Conservation (phyloP, 1,140 invertebrate species). For the Parapsyche elsis region DNA sequence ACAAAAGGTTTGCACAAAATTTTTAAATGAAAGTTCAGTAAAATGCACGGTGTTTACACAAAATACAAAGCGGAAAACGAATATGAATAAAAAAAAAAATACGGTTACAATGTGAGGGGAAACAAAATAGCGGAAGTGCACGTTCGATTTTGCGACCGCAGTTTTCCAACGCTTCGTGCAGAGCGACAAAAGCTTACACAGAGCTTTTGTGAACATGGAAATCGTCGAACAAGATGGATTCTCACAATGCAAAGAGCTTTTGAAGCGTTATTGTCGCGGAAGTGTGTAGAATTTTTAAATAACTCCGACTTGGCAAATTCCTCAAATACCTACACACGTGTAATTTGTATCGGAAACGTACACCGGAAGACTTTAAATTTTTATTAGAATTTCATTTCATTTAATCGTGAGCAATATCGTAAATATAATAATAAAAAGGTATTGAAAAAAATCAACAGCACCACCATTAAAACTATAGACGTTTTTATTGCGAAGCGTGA, state of each 20-base stretch:
- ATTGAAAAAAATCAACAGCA: not conserved
- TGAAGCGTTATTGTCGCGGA: conserved; percentile 5
- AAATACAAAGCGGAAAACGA: not conserved
- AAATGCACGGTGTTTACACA: not conserved
- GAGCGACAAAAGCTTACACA: conserved; percentile 18
- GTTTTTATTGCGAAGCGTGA: conserved; percentile 6
- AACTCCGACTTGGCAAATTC: not conserved
- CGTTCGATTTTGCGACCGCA: conserved; percentile 27
- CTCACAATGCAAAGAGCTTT: conserved; percentile 23
- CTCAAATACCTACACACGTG: too few species aligned
- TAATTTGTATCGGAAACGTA: too few species aligned
- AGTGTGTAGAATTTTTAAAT: conserved; percentile 21
- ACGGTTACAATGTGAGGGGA: not conserved
- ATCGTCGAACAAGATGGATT: conserved; percentile 26
- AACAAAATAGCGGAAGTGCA: conserved; percentile 11
- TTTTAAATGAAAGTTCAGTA: not conserved
- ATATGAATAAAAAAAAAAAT: not conserved
- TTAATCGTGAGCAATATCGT: not conserved
- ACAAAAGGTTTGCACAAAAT: too few species aligned
- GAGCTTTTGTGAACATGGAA: conserved; percentile 28
- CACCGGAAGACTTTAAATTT: too few species aligned
- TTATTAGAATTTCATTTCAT: too few species aligned
- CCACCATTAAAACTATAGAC: not conserved
- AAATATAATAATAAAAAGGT: conserved; percentile 1
- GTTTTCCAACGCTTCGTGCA: not conserved